These are phyloP conservation scores for Perccottus glenii DNA, from an alignment of 2,113 vertebrate species.

Conservation along the genomic window DNA sequence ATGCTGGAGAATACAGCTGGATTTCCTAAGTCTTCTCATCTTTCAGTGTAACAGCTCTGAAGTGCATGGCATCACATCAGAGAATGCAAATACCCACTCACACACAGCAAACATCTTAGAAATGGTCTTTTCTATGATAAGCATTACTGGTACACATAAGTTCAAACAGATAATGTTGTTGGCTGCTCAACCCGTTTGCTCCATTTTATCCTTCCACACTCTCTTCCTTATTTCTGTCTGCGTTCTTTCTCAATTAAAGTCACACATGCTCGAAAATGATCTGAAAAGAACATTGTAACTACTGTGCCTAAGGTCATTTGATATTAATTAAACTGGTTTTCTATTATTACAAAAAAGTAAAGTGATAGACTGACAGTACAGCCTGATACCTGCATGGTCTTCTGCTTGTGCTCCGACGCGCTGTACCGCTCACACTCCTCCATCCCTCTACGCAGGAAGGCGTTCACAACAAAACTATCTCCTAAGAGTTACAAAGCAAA, in stretches of 20 bases:
- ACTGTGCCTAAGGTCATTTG: too few species aligned
- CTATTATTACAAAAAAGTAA: not conserved
- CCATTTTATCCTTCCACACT: too few species aligned
- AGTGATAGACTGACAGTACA: not conserved
- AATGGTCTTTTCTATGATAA: conserved; percentile 1
- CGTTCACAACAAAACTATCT: conserved; percentile 83
- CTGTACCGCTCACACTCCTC: conserved; percentile 77
- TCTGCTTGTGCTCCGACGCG: conserved; percentile 69
- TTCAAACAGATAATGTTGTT: not conserved
- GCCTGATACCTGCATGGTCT: conserved; percentile 75
- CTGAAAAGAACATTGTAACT: too few species aligned
- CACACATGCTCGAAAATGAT: too few species aligned
- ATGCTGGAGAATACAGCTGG: conserved; percentile 40
- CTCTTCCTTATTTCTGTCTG: too few species aligned
- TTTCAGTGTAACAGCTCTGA: conserved; percentile 44
- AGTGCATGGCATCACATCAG: conserved; percentile 38
- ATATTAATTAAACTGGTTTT: not conserved
- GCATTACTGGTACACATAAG: not conserved
- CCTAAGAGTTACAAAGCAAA: conserved; percentile 56
- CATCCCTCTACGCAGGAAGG: conserved; percentile 78
- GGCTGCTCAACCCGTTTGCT: too few species aligned
- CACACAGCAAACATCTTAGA: not conserved
- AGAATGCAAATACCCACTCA: conserved; percentile 19
- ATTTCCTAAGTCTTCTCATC: conserved; percentile 37
- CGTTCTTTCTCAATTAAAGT: too few species aligned